Evolutionary conservation across 1,140 invertebrate species (phyloP).

Genomic region (Ceratitis capitata): DNA sequence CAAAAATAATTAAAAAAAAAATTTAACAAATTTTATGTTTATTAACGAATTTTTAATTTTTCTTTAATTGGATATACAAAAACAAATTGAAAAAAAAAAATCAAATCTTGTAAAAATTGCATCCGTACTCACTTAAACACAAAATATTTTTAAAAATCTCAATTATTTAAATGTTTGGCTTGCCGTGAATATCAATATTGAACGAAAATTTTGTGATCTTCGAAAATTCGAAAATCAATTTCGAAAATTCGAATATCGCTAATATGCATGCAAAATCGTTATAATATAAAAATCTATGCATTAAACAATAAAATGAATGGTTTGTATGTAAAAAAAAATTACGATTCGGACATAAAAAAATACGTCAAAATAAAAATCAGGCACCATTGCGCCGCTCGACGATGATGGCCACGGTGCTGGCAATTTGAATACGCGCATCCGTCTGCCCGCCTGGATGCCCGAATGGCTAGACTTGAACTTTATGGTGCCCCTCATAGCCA

Average conservation of each 20-base stretch:
- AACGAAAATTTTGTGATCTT: slow-evolving; percentile 18
- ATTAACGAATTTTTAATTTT: slow-evolving; percentile 5
- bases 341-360: not conserved
- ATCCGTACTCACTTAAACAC: not conserved
- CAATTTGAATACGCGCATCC: slow-evolving; percentile 67
- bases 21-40: slow-evolving; percentile 20
- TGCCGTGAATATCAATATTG: slow-evolving; percentile 12
- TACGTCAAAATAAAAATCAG: slow-evolving; percentile 54
- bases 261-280: slow-evolving; percentile 32
- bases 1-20: not conserved
- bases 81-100: not conserved
- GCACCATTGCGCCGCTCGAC: slow-evolving; percentile 81
- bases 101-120: slow-evolving; percentile 30
- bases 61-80: not conserved
- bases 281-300: not conserved
- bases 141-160: slow-evolving; percentile 8
- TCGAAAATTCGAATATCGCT: slow-evolving; percentile 33
- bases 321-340: slow-evolving; percentile 7
- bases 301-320: not conserved
- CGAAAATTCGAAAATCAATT: slow-evolving; percentile 36
- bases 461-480: slow-evolving; percentile 88
- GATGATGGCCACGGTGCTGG: slow-evolving; percentile 69
- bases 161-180: slow-evolving; percentile 33
- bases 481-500: slow-evolving; percentile 83
- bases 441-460: slow-evolving; percentile 81